A percentile compares a stretch with the other conserved stretches of the same genome.
These are phyloP conservation scores for Daboia siamensis DNA, from an alignment of 2,113 vertebrate genomes.

Conservation along the genomic window DNA sequence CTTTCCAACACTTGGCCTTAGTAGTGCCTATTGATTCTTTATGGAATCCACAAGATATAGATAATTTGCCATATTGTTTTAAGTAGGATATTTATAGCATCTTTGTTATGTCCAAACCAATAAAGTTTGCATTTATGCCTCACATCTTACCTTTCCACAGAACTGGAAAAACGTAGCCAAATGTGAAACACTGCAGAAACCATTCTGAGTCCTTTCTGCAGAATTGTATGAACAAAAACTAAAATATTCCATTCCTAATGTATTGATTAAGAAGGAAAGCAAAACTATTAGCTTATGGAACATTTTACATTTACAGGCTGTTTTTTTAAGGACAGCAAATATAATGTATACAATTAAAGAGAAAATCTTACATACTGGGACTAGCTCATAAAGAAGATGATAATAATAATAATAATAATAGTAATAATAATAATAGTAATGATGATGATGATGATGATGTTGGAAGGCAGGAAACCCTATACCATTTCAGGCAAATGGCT, in stretches of 20 bases:
- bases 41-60: neutral
- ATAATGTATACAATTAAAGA: neutral
- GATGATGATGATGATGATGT: too few species aligned
- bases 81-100: neutral
- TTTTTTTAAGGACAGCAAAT: neutral
- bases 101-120: neutral
- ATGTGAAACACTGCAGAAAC: neutral
- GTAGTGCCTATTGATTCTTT: neutral
- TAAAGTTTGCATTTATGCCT: neutral
- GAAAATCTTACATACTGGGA: neutral
- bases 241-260: neutral
- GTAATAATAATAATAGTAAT: too few species aligned
- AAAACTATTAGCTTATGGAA: neutral
- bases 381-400: neutral
- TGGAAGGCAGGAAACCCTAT: too few species aligned
- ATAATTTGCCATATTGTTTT: neutral
- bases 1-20: neutral
- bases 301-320: neutral
- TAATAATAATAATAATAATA: too few species aligned
- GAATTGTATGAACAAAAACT: too few species aligned
- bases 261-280: neutral
- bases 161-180: neutral
- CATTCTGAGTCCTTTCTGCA: too few species aligned
- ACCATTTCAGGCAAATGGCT: too few species aligned
- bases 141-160: neutral